Percentiles rank a stretch among this genome's conserved stretches.
phyloP scores from a whole-genome alignment of 1,140 invertebrate species.

The Ceratosolen solmsi region DNA sequence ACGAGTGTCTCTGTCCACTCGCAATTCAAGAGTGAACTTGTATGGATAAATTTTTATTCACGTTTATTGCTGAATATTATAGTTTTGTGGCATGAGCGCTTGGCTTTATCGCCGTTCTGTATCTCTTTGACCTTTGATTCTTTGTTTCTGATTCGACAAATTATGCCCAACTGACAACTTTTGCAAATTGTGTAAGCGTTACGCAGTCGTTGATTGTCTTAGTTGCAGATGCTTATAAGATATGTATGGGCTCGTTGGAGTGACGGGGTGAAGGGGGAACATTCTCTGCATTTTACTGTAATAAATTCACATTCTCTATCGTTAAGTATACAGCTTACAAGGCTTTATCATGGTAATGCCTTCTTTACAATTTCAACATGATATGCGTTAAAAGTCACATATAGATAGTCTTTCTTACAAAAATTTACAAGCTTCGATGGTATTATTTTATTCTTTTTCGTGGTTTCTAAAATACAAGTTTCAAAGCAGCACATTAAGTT shows the following conservation, averaged over 20 bases:
- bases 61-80: conserved; percentile 24
- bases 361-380: conserved; percentile 8
- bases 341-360: conserved; percentile 25
- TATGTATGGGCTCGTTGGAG: not conserved
- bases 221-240: not conserved
- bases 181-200: conserved; percentile 29
- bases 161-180: conserved; percentile 29
- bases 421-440: not conserved
- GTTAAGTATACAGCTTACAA: conserved; percentile 1
- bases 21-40: not conserved
- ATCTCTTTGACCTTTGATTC: conserved; percentile 50
- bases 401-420: not conserved
- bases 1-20: not conserved
- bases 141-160: conserved; percentile 28
- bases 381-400: not conserved
- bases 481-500: too few species aligned
- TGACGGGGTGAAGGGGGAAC: not conserved
- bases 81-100: conserved; percentile 20
- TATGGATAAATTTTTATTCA: not conserved
- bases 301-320: conserved; percentile 15
- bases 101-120: conserved; percentile 24
- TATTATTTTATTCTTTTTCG: too few species aligned
- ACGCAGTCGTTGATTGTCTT: conserved; percentile 16
- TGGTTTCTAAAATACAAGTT: too few species aligned
- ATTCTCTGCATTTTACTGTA: not conserved